phyloP scores from a whole-genome alignment of 2,888 invertebrate species.

The Agrotis puta region DNA sequence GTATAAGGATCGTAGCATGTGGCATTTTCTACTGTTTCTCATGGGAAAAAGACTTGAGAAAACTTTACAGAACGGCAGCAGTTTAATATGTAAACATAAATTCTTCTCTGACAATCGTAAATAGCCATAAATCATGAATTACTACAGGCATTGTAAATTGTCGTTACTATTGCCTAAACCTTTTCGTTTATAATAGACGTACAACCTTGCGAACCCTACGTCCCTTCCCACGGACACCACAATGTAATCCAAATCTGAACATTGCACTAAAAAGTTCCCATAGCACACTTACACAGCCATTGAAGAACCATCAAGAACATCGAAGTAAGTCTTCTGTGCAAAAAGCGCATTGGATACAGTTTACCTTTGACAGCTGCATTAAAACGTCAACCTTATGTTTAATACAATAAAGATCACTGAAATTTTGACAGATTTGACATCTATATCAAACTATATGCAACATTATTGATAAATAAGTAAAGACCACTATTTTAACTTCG shows the following conservation, averaged over 20 bases:
- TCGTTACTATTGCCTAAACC: slow-evolving; percentile 20
- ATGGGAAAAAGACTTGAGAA: too few species aligned
- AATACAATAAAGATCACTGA: background rate
- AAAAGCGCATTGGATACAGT: slow-evolving; percentile 2
- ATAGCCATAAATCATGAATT: background rate
- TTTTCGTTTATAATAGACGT: slow-evolving; percentile 14
- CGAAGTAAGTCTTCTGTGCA: too few species aligned
- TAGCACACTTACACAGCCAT: background rate
- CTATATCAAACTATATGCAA: background rate
- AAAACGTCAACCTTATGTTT: background rate
- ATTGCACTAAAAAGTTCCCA: slow-evolving; percentile 17
- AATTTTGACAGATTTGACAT: background rate
- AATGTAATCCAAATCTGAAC: slow-evolving; percentile 27
- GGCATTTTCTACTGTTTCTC: too few species aligned
- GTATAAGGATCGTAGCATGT: too few species aligned
- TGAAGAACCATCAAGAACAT: background rate
- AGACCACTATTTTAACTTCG: background rate
- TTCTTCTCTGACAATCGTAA: background rate
- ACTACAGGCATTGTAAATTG: background rate
- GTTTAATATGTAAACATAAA: too few species aligned
- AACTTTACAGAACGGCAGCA: too few species aligned
- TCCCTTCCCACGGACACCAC: slow-evolving; percentile 25
- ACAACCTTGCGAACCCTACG: slow-evolving; percentile 20
- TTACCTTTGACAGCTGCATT: background rate
- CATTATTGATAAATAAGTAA: background rate